Evolutionary conservation across 2,113 vertebrate species (phyloP).

Genomic region (Melanerpes aurifrons): DNA sequence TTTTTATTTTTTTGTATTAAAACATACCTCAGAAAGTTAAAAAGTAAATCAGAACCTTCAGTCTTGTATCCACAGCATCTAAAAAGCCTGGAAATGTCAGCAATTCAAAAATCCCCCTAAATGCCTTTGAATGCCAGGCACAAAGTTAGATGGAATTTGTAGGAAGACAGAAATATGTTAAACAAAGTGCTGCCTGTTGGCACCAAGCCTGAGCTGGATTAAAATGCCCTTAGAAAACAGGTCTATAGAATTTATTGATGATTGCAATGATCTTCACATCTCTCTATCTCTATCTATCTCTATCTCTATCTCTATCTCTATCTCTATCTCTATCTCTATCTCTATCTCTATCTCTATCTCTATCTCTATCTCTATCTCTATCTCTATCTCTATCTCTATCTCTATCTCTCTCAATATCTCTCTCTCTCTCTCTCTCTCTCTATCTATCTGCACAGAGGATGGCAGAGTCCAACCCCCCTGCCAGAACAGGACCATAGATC

Average conservation of each 20-base stretch:
- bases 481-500: too few relatives aligned
- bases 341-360: too few relatives aligned
- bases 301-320: too few relatives aligned
- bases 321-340: too few relatives aligned
- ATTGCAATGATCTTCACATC: background rate
- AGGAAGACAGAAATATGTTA: slow-evolving; percentile 9
- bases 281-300: too few relatives aligned
- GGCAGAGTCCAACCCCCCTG: too few relatives aligned
- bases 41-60: slow-evolving; percentile 59
- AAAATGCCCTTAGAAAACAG: background rate
- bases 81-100: slow-evolving; percentile 56
- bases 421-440: too few relatives aligned
- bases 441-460: too few relatives aligned
- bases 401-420: too few relatives aligned
- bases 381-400: too few relatives aligned
- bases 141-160: background rate
- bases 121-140: slow-evolving; percentile 23
- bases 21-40: slow-evolving; percentile 43
- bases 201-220: background rate
- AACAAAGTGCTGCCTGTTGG: background rate
- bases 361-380: too few relatives aligned
- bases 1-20: slow-evolving; percentile 1
- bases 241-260: background rate
- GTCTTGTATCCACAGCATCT: slow-evolving; percentile 30
- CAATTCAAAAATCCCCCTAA: slow-evolving; percentile 38